Evolutionary conservation across 2,888 invertebrate species (phyloP).

Genomic region (Ochropleura plecta): DNA sequence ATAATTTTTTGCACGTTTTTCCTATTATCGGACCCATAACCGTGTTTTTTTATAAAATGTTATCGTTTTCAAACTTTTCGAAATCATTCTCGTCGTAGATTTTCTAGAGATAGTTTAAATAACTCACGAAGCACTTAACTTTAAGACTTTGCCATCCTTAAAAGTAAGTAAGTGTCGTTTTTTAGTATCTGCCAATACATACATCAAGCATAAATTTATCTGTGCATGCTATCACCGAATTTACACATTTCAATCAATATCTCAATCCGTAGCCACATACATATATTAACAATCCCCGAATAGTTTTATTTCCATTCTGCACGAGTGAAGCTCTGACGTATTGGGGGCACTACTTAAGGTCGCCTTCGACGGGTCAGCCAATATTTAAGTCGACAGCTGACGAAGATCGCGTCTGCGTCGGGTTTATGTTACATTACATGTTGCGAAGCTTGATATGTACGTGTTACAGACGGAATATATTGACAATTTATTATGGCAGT

Average conservation of each 20-base stretch:
- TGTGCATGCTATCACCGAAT: not conserved
- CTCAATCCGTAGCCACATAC: not conserved
- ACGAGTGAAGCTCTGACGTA: slow-evolving; percentile 26
- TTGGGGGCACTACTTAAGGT: slow-evolving; percentile 28
- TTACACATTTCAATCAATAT: slow-evolving; percentile 19
- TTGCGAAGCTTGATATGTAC: slow-evolving; percentile 9
- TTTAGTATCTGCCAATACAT: too few relatives aligned
- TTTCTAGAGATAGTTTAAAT: not conserved
- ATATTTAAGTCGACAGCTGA: slow-evolving; percentile 46
- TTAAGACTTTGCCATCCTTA: too few relatives aligned
- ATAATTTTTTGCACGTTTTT: too few relatives aligned
- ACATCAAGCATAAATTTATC: too few relatives aligned
- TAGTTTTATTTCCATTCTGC: slow-evolving; percentile 36
- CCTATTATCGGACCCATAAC: too few relatives aligned
- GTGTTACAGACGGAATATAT: not conserved
- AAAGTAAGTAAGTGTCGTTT: too few relatives aligned
- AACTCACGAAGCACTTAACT: not conserved
- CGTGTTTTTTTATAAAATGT: too few relatives aligned
- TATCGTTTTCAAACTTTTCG: too few relatives aligned
- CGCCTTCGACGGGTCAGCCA: slow-evolving; percentile 25
- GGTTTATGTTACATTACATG: slow-evolving; percentile 10
- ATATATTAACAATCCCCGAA: slow-evolving; percentile 14
- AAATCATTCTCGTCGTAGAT: not conserved
- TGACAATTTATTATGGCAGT: not conserved
- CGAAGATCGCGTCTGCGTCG: slow-evolving; percentile 32